Evolutionary conservation across 2,113 vertebrate species (phyloP).

Genomic region (Morone saxatilis): DNA sequence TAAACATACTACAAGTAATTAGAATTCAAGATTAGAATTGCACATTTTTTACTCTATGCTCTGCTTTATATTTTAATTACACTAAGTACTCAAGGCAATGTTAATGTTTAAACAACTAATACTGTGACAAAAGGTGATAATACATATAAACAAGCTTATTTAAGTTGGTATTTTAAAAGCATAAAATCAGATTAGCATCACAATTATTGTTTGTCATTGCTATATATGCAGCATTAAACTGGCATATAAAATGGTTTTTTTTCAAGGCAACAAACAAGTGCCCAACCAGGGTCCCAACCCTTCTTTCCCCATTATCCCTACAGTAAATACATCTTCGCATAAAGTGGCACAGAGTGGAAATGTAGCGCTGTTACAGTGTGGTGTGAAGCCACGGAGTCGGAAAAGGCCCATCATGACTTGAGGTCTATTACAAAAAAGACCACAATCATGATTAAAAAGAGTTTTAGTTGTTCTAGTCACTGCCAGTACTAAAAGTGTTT

Average conservation of each 20-base stretch:
- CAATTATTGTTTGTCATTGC: not conserved
- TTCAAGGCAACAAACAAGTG: constrained; percentile 12
- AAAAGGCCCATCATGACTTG: constrained; percentile 32
- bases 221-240: not conserved
- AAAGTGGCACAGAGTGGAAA: constrained; percentile 46
- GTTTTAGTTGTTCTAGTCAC: constrained; percentile 29
- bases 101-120: constrained; percentile 11
- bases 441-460: constrained; percentile 74
- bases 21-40: constrained; percentile 5
- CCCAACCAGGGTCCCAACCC: constrained; percentile 9
- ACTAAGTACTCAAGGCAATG: not conserved
- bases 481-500: constrained; percentile 52
- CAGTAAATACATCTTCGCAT: constrained; percentile 56
- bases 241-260: not conserved
- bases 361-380: constrained; percentile 19
- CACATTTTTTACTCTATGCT: not conserved
- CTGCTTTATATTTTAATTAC: not conserved
- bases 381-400: constrained; percentile 52
- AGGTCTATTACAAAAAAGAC: constrained; percentile 38
- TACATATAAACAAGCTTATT: not conserved
- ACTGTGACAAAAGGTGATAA: too few species aligned
- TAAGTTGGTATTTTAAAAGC: not conserved
- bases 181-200: not conserved
- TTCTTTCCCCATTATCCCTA: constrained; percentile 2
- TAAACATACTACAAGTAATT: constrained; percentile 12